Conservation (phyloP, 37 sponge, comb jelly and placozoan genomes). For the Hormiphora californensis region DNA sequence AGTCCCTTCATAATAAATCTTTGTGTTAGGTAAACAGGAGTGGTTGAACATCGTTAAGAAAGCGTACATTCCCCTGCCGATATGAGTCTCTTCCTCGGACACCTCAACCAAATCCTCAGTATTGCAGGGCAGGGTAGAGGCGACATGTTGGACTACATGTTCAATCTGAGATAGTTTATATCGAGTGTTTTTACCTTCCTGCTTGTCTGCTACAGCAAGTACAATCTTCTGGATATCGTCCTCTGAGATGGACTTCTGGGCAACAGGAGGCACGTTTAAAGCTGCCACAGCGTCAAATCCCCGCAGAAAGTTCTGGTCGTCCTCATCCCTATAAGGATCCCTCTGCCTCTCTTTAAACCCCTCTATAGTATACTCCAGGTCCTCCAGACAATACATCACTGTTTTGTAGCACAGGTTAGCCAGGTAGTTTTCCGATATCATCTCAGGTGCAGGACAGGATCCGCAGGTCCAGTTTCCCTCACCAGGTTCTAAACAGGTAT, state of each 20-base stretch:
- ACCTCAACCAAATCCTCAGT: neutral
- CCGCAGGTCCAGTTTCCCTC: too few relatives aligned
- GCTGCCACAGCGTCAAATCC: too few relatives aligned
- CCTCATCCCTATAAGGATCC: too few relatives aligned
- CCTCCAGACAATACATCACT: neutral
- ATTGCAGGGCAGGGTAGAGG: slow-evolving; percentile 27
- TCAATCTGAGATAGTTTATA: too few relatives aligned
- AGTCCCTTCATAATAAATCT: slow-evolving; percentile 1
- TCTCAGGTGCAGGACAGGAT: too few relatives aligned
- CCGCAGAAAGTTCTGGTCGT: too few relatives aligned
- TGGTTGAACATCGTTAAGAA: slow-evolving; percentile 18
- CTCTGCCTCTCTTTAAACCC: too few relatives aligned
- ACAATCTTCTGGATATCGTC: neutral
- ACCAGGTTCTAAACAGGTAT: too few relatives aligned
- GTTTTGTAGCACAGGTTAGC: slow-evolving; percentile 11
- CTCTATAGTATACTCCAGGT: neutral
- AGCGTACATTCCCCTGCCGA: neutral
- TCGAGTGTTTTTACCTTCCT: too few relatives aligned
- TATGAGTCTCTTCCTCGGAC: neutral
- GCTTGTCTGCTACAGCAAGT: neutral
- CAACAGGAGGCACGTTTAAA: too few relatives aligned
- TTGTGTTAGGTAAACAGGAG: slow-evolving; percentile 50
- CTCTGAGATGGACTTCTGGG: too few relatives aligned
- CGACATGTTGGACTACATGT: neutral
- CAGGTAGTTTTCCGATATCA: neutral